phyloP scores from a whole-genome alignment of 2,797 vertebrate species.

The Premnoplex brunnescens region DNA sequence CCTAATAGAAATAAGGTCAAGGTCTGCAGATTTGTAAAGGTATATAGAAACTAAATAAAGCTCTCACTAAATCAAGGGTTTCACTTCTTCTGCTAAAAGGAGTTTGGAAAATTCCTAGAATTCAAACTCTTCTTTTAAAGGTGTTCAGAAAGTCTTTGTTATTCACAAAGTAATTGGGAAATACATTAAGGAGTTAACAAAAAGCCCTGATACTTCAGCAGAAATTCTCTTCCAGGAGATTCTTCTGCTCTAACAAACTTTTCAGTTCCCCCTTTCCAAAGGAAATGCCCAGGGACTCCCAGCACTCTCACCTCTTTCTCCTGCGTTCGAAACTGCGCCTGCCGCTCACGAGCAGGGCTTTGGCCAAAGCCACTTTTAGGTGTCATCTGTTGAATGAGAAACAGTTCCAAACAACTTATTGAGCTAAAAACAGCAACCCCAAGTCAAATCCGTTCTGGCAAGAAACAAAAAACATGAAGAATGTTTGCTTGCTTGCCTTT shows the following conservation, averaged over 20 bases:
- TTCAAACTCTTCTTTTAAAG: neutral
- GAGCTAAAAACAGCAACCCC: conserved; percentile 26
- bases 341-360: conserved; percentile 73
- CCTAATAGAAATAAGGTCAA: neutral
- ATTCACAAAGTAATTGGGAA: neutral
- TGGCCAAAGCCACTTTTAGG: conserved; percentile 77
- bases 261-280: neutral
- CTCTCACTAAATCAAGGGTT: neutral
- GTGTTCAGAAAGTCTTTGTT: neutral
- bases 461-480: conserved; percentile 50
- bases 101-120: neutral
- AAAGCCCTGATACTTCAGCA: neutral
- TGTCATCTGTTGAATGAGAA: conserved; percentile 79
- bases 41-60: neutral
- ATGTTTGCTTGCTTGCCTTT: conserved; percentile 7
- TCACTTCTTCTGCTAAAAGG: neutral
- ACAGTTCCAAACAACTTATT: conserved; percentile 16
- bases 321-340: conserved; percentile 49
- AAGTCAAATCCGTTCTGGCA: conserved; percentile 24
- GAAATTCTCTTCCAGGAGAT: neutral
- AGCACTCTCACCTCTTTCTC: conserved; percentile 83
- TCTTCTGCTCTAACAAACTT: neutral
- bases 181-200: neutral
- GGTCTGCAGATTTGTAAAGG: neutral
- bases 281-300: neutral